Percentiles rank a stretch among this genome's conserved stretches.
Evolutionary conservation across 2,888 invertebrate species (phyloP).

Genomic region (Volucella bombylans): DNA sequence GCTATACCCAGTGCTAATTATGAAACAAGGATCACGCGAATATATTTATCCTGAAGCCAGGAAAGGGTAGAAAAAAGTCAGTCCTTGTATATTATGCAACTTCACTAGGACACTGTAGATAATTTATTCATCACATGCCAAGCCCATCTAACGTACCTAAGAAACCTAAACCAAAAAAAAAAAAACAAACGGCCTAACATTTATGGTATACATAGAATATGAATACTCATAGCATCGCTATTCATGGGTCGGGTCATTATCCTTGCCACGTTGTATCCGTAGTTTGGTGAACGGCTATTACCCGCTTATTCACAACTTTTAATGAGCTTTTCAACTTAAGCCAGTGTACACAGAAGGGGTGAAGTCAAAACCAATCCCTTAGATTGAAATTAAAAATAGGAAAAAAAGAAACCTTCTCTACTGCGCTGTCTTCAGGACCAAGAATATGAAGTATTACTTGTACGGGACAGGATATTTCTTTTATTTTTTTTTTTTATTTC

Average conservation of each 20-base stretch:
- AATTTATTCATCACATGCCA: slow-evolving; percentile 45
- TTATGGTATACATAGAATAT: slow-evolving; percentile 13
- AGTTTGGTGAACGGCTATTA: slow-evolving; percentile 44
- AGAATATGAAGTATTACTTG: slow-evolving; percentile 22
- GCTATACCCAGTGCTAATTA: slow-evolving; percentile 43
- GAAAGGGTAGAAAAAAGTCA: not conserved
- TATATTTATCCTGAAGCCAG: slow-evolving; percentile 11
- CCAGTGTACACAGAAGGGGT: not conserved
- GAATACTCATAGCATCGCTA: slow-evolving; percentile 8
- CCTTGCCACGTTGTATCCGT: slow-evolving; percentile 23
- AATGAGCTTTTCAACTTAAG: slow-evolving; percentile 54
- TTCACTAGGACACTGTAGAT: slow-evolving; percentile 23
- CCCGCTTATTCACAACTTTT: slow-evolving; percentile 59
- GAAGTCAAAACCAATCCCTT: slow-evolving; percentile 26
- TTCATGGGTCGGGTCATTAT: slow-evolving; percentile 48
- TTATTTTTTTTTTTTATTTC: slow-evolving; percentile 2
- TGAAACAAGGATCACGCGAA: slow-evolving; percentile 46
- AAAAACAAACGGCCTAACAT: slow-evolving; percentile 9
- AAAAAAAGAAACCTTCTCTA: slow-evolving; percentile 1
- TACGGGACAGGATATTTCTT: not conserved
- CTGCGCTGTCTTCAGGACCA: not conserved
- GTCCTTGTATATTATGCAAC: slow-evolving; percentile 9
- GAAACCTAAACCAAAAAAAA: not conserved
- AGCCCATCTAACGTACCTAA: not conserved
- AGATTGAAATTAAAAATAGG: slow-evolving; percentile 49